Base-by-base conservation (phyloP, 2,797 vertebrate species). In the Staurois parvus region DNA sequence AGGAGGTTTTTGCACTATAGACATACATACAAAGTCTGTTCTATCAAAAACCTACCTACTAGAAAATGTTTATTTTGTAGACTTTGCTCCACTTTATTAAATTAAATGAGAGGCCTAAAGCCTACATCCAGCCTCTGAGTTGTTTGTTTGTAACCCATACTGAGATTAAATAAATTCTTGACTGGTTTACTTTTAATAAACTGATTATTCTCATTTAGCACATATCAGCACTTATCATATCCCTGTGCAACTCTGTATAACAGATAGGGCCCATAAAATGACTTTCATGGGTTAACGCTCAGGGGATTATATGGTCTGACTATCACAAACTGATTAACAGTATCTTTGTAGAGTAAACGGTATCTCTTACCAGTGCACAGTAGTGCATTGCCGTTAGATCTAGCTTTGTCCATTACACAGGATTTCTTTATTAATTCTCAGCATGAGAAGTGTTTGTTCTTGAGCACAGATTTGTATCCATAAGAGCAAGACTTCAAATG, bases 401-500 rank as follows among this genome's bases (percentile, higher is more conserved):
- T 45, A 62, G 48, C 34, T 77, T 67, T 37, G 62, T 82, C n/a
- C 26, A 40, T 72, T 15, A 12, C 52, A 78, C 19, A 29, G 13
- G 62, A 73, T 74, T 40, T 17, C 76, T 87, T 73, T 84, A 79
- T 68, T 84, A 74, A 75, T 84, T 87, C 59, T 21, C 24, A 30
- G 28, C 13, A 67, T 83, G 77, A 69, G 32, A 84, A 79, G 76
- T 62, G 34, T 74, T 83, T 83, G 69, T 74, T 79, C 76, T 79
- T 79, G 42, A 69, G 67, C 37, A 83, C 69, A 77, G 69, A 83
- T 79, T 68, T 87, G 75, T 68, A 87, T n/a, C 76, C 70, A 79
- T 73, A 76, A 21, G 80, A 87, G 81, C 85, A 74, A 67, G 37
- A 40, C 74, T 79, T 83, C 64, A 83, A 72, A 87, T 74, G 59